Conservation (phyloP, 2,888 invertebrate genomes). For the Eucera pruinosa region DNA sequence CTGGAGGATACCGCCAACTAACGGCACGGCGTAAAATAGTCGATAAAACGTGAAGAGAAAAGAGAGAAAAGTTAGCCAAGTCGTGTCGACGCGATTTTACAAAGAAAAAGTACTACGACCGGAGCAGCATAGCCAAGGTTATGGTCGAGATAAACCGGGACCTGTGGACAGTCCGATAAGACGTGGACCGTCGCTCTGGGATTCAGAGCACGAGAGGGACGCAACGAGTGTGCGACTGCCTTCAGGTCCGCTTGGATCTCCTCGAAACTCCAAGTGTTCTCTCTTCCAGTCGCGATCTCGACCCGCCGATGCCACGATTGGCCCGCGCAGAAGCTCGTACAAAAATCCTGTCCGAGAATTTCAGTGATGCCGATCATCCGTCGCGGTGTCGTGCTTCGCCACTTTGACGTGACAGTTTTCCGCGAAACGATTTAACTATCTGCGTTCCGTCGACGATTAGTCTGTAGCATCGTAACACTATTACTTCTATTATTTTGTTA, state of each 20-base stretch:
- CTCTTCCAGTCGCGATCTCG: constrained; percentile 38
- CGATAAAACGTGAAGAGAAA: constrained; percentile 21
- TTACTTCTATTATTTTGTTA: too few species aligned
- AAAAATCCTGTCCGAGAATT: constrained; percentile 29
- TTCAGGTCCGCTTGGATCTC: constrained; percentile 71
- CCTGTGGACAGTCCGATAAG: constrained; percentile 73
- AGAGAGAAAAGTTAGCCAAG: constrained; percentile 11
- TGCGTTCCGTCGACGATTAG: not conserved
- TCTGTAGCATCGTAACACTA: too few species aligned
- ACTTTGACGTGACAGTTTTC: constrained; percentile 24
- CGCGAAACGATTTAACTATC: constrained; percentile 14
- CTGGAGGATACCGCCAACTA: not conserved
- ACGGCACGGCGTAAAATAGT: not conserved
- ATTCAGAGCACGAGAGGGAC: constrained; percentile 25
- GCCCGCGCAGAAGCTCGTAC: not conserved
- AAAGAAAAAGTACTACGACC: constrained; percentile 51
- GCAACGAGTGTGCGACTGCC: constrained; percentile 69
- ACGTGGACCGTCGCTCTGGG: constrained; percentile 51
- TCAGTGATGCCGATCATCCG: constrained; percentile 33
- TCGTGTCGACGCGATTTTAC: constrained; percentile 1
- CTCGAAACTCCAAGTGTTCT: constrained; percentile 49
- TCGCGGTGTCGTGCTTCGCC: constrained; percentile 2
- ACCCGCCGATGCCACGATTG: constrained; percentile 19
- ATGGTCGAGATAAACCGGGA: constrained; percentile 80
- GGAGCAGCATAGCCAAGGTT: constrained; percentile 76